Percentiles rank a stretch among this genome's conserved stretches.
phyloP scores from a whole-genome alignment of 2,888 invertebrate species.

The Pteria penguin region DNA sequence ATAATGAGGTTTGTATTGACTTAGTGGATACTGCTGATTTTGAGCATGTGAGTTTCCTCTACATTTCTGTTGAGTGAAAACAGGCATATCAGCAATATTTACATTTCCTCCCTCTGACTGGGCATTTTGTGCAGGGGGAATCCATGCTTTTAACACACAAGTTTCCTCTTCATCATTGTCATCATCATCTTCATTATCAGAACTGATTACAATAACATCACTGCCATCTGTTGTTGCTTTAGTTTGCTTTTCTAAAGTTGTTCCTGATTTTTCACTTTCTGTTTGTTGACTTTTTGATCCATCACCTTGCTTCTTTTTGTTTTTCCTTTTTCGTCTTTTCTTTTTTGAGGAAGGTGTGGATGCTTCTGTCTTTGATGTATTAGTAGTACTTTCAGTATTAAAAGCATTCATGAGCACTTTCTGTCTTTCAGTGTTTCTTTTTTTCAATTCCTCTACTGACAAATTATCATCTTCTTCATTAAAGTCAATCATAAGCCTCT shows the following conservation, averaged over 20 bases:
- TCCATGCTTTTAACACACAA: slow-evolving; percentile 57
- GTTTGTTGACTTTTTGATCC: slow-evolving; percentile 2
- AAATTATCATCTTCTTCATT: slow-evolving; percentile 55
- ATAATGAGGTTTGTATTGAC: background rate
- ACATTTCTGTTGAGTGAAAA: background rate
- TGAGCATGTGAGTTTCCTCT: background rate
- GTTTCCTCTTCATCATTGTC: slow-evolving; percentile 58
- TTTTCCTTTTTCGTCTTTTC: slow-evolving; percentile 39
- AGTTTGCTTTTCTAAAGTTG: slow-evolving; percentile 28
- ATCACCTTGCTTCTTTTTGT: slow-evolving; percentile 35
- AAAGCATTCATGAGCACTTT: slow-evolving; percentile 55
- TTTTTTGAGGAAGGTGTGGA: slow-evolving; percentile 21
- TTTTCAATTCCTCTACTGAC: slow-evolving; percentile 56
- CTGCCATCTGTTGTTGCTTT: slow-evolving; percentile 8
- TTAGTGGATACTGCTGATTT: background rate
- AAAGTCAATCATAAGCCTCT: slow-evolving; percentile 55
- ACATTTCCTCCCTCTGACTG: background rate
- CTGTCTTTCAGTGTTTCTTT: slow-evolving; percentile 61
- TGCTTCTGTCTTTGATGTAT: slow-evolving; percentile 4
- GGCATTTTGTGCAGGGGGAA: background rate
- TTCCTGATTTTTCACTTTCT: slow-evolving; percentile 19
- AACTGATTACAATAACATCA: slow-evolving; percentile 14
- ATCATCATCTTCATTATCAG: slow-evolving; percentile 18
- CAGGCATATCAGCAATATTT: background rate
- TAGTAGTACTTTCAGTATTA: slow-evolving; percentile 28